Evolutionary conservation across 2,797 vertebrate species (phyloP).

Genomic region (Pseudocheirus occidentalis): DNA sequence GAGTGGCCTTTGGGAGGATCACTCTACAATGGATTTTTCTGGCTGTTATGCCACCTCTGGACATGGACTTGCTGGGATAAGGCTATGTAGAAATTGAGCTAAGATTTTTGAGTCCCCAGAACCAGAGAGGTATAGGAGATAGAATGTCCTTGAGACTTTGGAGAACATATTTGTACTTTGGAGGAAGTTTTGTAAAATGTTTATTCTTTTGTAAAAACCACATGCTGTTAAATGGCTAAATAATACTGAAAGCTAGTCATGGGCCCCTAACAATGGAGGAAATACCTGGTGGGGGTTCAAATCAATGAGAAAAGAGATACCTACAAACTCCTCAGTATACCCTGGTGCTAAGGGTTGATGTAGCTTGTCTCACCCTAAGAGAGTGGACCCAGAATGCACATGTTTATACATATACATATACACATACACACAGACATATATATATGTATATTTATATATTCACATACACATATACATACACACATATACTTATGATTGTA

Average conservation of each 20-base stretch:
- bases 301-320: neutral
- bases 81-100: neutral
- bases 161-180: neutral
- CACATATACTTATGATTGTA: neutral
- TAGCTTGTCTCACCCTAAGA: neutral
- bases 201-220: neutral
- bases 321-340: neutral
- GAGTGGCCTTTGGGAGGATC: neutral
- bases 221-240: neutral
- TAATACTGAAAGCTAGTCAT: neutral
- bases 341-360: neutral
- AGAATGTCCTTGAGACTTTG: neutral
- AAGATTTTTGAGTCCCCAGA: neutral
- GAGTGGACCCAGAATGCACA: neutral
- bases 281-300: neutral
- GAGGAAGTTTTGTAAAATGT: neutral
- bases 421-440: neutral
- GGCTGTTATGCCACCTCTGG: neutral
- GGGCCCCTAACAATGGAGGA: neutral
- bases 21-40: neutral
- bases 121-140: neutral
- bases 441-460: fast-evolving
- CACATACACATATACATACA: neutral
- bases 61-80: neutral
- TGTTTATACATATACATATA: neutral